These are phyloP conservation scores for Drosophila ananassae DNA, from an alignment of 1,140 invertebrate genomes.

Conservation along the genomic window DNA sequence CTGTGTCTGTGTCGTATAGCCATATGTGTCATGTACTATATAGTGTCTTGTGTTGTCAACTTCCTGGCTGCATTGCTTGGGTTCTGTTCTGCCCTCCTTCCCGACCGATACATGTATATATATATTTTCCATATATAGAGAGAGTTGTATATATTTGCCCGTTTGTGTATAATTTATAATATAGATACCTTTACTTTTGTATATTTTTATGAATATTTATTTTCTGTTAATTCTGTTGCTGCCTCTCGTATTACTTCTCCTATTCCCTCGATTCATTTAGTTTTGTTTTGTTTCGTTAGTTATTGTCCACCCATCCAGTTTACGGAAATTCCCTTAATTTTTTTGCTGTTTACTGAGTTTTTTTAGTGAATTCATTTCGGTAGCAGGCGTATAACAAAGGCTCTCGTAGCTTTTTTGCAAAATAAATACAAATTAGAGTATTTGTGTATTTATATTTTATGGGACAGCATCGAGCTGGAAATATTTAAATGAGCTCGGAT, in stretches of 20 bases:
- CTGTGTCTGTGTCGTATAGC: no score
- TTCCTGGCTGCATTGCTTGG: constrained; percentile 59
- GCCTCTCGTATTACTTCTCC: constrained; percentile 45
- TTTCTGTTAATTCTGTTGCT: constrained; percentile 55
- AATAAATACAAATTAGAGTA: constrained; percentile 8
- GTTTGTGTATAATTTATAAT: constrained; percentile 40
- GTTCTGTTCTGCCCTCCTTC: constrained; percentile 1
- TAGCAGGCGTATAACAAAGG: not conserved
- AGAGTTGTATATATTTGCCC: constrained; percentile 24
- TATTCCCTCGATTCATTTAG: constrained; percentile 30
- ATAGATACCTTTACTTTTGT: constrained; percentile 51
- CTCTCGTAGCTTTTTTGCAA: not conserved
- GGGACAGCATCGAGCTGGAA: constrained; percentile 25
- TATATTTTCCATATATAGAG: constrained; percentile 26
- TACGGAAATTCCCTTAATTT: constrained; percentile 74
- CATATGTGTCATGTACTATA: constrained; percentile 8
- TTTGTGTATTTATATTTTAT: not conserved
- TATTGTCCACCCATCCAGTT: constrained; percentile 84
- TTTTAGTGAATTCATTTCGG: constrained; percentile 3
- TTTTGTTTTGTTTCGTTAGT: constrained; percentile 63
- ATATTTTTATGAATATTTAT: constrained; percentile 78
- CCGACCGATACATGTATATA: constrained; percentile 1
- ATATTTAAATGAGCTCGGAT: constrained; percentile 43
- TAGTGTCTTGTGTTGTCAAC: constrained; percentile 26
- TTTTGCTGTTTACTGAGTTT: constrained; percentile 5